A percentile compares a stretch with the other conserved stretches of the same genome.
These are phyloP conservation scores for Scylla paramamosain DNA, from an alignment of 1,140 invertebrate genomes.

Conservation along the genomic window DNA sequence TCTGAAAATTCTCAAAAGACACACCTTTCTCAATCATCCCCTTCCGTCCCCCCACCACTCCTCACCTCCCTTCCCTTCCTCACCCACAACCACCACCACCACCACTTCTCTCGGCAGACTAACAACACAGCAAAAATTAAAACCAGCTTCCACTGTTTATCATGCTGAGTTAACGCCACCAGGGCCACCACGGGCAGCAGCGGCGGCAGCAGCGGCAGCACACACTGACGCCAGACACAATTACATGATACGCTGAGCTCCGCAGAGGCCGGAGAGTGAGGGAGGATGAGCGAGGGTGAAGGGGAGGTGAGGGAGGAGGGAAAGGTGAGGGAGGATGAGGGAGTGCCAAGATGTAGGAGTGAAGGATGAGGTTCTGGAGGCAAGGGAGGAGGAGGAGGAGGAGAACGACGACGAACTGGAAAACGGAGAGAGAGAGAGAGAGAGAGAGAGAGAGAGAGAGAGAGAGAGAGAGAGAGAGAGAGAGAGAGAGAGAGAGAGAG, in stretches of 20 bases:
- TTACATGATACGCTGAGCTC: neutral
- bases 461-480: too few species aligned
- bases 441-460: too few species aligned
- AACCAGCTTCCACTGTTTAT: neutral
- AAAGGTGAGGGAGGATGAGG: neutral
- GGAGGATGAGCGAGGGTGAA: neutral
- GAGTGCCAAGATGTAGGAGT: too few species aligned
- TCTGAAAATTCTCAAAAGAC: too few species aligned
- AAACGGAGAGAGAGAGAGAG: too few species aligned
- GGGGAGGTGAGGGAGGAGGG: neutral
- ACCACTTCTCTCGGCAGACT: neutral
- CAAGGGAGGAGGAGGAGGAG: too few species aligned
- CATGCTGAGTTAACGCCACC: neutral
- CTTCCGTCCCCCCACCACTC: neutral
- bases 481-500: too few species aligned
- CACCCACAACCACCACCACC: neutral
- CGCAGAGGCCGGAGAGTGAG: neutral
- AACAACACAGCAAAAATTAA: slow-evolving; percentile 21
- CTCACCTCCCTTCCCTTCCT: neutral
- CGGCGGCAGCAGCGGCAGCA: neutral
- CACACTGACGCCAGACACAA: neutral
- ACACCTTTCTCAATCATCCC: neutral
- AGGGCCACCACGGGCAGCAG: neutral
- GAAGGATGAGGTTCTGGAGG: too few species aligned
- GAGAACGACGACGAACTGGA: too few species aligned